These are phyloP conservation scores for Fringilla coelebs DNA, from an alignment of 2,797 vertebrate species.

Conservation along the genomic window DNA sequence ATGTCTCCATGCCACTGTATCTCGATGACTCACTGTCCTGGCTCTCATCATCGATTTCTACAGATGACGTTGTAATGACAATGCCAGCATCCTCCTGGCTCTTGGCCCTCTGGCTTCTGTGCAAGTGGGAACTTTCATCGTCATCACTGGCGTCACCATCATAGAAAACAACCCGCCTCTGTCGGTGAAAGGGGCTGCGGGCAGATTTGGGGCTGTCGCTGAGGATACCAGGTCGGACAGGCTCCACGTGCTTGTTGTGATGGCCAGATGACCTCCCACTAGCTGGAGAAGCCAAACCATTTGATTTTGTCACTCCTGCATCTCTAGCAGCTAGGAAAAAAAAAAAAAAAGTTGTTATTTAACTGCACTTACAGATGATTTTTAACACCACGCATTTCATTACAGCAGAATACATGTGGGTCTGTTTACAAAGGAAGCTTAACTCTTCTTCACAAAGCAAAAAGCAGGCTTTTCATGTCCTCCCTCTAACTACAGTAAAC, in stretches of 20 bases:
- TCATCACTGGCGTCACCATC: constrained; percentile 82
- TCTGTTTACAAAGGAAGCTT: background rate
- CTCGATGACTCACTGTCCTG: constrained; percentile 66
- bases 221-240: constrained; percentile 71
- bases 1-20: constrained; percentile 57
- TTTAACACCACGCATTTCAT: background rate
- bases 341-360: background rate
- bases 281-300: constrained; percentile 49
- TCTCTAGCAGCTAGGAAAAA: constrained; percentile 68
- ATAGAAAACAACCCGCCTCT: constrained; percentile 81
- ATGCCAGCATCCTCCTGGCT: constrained; percentile 50
- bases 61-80: constrained; percentile 52
- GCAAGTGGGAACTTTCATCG: constrained; percentile 56
- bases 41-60: constrained; percentile 68
- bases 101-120: constrained; percentile 44
- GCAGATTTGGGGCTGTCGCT: constrained; percentile 77
- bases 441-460: background rate
- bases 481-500: background rate
- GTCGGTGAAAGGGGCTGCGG: constrained; percentile 88
- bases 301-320: constrained; percentile 55
- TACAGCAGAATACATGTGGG: background rate
- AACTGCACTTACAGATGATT: background rate
- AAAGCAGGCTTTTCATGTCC: background rate
- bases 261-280: constrained; percentile 44
- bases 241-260: constrained; percentile 63